phyloP scores from a whole-genome alignment of 2,888 invertebrate genomes.

The Lypha dubia region DNA sequence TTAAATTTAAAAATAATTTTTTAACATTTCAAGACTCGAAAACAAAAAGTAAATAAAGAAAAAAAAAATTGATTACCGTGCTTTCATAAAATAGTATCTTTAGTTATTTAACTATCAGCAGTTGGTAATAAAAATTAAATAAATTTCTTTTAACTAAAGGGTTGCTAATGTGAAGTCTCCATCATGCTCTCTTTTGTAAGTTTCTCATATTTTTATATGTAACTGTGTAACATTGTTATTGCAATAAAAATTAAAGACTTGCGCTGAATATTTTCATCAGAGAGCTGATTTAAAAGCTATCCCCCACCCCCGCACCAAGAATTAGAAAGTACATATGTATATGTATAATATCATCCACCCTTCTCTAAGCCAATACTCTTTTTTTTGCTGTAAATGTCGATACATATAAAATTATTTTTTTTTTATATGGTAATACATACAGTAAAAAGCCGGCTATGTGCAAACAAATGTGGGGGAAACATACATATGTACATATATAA shows the following conservation, averaged over 20 bases:
- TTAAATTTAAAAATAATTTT: no score
- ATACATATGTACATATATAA: no score
- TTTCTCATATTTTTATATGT: slow-evolving; percentile 36
- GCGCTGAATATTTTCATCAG: slow-evolving; percentile 15
- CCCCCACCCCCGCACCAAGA: no score
- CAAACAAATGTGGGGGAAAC: slow-evolving; percentile 27
- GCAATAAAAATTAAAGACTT: slow-evolving; percentile 39
- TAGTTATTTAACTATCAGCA: not conserved
- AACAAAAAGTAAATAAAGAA: no score
- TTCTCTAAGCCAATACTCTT: not conserved
- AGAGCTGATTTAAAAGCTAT: slow-evolving; percentile 3
- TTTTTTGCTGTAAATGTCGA: slow-evolving; percentile 38
- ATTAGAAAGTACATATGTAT: no score
- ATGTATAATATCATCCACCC: not conserved
- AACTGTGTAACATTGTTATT: slow-evolving; percentile 6
- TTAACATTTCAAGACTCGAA: no score
- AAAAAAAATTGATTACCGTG: no score
- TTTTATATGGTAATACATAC: slow-evolving; percentile 75
- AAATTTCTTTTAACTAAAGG: slow-evolving; percentile 13
- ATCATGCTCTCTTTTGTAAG: not conserved
- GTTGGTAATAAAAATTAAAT: no score
- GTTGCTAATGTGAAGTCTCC: not conserved
- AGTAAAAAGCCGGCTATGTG: slow-evolving; percentile 66
- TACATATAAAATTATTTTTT: slow-evolving; percentile 65
- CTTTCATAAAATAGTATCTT: no score